Base-by-base conservation (phyloP, 1,140 invertebrate species). In the Drosophila sucinea region DNA sequence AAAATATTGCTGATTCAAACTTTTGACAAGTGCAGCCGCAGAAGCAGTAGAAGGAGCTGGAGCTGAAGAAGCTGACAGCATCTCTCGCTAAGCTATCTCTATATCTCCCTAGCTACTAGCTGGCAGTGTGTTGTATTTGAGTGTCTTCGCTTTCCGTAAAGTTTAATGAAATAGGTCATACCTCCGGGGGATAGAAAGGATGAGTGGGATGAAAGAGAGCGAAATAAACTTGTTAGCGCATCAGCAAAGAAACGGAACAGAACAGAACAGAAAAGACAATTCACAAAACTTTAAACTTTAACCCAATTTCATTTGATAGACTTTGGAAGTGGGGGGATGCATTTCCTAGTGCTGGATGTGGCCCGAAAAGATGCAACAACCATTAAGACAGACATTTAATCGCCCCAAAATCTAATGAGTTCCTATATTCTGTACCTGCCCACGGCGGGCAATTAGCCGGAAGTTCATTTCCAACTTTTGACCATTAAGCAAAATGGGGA, bases 161-260 rank as follows among this genome's bases (percentile, higher is more conserved):
- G 70, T 71, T 81, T 78, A 86, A 81, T 81, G 70, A 84, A 84
- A 86, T 86, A 71, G 64, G 80, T 78, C 57, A 57, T 44, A 55
- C 47, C 27, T 30, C 27, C 30, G 51, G 61, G 76, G 62, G 47
- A 68, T 25, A 30, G 55, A 71, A 32, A 38, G 56, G 56, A 51
- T 51, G 23, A 51, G 44, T 51, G 23, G 44, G 44, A 51, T 51
- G 44, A 51, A 51, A 51, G 44, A 51, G 8, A 51, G 8, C 44
- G 44, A 51, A 51, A 51, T 71, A 68, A 75, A 62, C 81, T 74
- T 81, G 81, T 85, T 85, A 84, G 72, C 76, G 63, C 67, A 67
- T 27, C 64, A 60, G 51, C 23, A 70, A 29, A 64, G 62, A 8
- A 75, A 74, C 47, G 69, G 35, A 38, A 38, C 25, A 51, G 44